Base-by-base conservation (phyloP, 2,888 invertebrate species). In the Caenorhabditis uteleia region DNA sequence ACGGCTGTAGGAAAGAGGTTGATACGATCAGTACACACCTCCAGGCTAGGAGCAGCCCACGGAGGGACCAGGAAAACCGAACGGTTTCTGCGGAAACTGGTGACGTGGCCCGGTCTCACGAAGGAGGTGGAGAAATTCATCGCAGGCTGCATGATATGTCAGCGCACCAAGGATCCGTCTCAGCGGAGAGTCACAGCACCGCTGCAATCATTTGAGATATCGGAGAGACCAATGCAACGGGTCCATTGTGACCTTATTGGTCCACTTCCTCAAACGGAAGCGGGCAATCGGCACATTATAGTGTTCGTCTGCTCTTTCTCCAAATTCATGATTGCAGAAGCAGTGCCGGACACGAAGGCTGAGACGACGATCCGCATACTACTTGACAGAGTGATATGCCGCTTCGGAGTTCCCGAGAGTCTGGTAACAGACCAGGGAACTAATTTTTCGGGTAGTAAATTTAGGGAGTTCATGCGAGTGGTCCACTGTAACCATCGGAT, bases 231-330 rank as follows among this genome's bases (percentile, higher is more conserved):
- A 29, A 66, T 56, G 36, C 31, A 53, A 23, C 16, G 57, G 25
- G 27, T 61, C 8, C 58, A 67, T 21, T 36, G 47, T 14, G 67
- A 70, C 33, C 23, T 64, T 5, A 18, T 48, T 5, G 70, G 70
- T 29, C 59, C 59, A 12, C 38, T 70, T 0, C 64, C 59, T 12
- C 10, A 27, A 14, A 61, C 66, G 1, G 10, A 29, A 1, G 16
- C 38, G 27, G 64, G 56, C n/a, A 51, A 68, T 20, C 14, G 31
- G 21, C 55, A 47, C 23, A 42, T 60, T 12, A 34, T 66, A 5
- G 50, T 49, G 8, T 33, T 38, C 1, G 20, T 23, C 10, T 56
- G 57, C 27, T 27, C 50, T 3, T 57, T 68, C 34, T 42, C 50
- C 6, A 66, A 54, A 38, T 61, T 34, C 14, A n/a, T 33, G 14